A percentile compares a stretch with the other conserved stretches of the same genome.
Conservation (phyloP, 2,113 vertebrate species). For the Cheirogaleus medius region DNA sequence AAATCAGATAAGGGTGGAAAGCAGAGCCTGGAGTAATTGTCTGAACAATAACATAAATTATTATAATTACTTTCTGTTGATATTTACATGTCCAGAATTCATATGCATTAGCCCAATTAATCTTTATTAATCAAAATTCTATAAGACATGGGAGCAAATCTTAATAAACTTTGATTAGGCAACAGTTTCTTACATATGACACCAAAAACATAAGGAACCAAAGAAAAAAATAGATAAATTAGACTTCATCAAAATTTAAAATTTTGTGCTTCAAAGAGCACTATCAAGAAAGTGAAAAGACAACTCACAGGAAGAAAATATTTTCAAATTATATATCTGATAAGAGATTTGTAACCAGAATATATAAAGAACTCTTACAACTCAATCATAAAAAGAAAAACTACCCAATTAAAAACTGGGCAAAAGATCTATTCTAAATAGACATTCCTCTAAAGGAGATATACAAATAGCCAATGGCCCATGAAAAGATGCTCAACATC, state of each 20-base stretch:
- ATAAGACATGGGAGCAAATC: neutral
- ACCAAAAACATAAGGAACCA: neutral
- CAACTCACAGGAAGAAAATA: neutral
- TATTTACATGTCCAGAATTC: neutral
- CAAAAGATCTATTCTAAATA: neutral
- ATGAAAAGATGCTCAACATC: neutral
- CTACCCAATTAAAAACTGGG: neutral
- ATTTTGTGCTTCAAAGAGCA: neutral
- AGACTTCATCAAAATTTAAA: neutral
- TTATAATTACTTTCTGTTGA: neutral
- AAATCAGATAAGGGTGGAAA: neutral
- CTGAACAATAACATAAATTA: neutral
- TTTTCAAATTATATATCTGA: neutral
- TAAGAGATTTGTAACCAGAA: neutral
- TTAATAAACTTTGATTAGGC: neutral
- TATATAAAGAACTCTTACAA: neutral
- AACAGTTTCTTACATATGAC: neutral
- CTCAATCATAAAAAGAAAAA: neutral
- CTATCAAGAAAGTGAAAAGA: neutral
- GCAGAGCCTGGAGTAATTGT: neutral
- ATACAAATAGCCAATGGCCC: neutral
- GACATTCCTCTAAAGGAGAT: neutral
- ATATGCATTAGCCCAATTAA: neutral
- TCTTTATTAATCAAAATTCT: slow-evolving; percentile 14
- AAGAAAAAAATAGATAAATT: neutral